Base-by-base conservation (phyloP, 2,888 invertebrate genomes). In the Pyralis farinalis region DNA sequence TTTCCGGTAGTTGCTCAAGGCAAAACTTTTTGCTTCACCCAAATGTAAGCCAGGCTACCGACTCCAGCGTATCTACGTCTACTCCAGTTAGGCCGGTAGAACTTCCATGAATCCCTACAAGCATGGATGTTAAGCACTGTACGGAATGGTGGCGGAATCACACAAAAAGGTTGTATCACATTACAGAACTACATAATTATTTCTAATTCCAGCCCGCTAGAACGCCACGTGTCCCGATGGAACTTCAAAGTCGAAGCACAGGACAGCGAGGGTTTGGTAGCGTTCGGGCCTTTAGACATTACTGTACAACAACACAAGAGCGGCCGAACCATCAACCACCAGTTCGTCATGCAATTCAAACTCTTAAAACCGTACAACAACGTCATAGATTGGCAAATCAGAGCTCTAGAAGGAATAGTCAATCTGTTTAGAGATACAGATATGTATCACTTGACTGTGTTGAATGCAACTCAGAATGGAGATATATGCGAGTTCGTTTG, bases 261-360 rank as follows among this genome's bases (percentile, higher is more conserved):
- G 10, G 97, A 98, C 81, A 93, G 92, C 57, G 93, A 93, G 57
- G 95, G 95, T 30, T 90, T 91, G 16, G 91, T 91, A 1, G 94
- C 93, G 0, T 91, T 92, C 33, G 96, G 96, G 38, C 91, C 90
- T 0, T 84, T 97, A 3, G 94, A 95, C 63, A 92, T 95, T 49
- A 93, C 94, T 12, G 95, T 96, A 1, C 96, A 96, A 55, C 96
- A 97, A 57, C 95, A 96, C 78, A 94, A 94, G 69, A 90, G 92
- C 29, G 92, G 92, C 7, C 91, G 96, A 27, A 94, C 94, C 11
- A 92, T 96, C 37, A 96, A 96, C 77, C 96, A 97, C 64, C 94
- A 95, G 72, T 95, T 96, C 69, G 91, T 91, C 29, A 88, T 96
- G 59, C 91, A 92, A 38, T 90, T 96, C 63, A 74, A 76, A 40